phyloP scores from a whole-genome alignment of 2,888 invertebrate species.

The Heterodera filipjevi region DNA sequence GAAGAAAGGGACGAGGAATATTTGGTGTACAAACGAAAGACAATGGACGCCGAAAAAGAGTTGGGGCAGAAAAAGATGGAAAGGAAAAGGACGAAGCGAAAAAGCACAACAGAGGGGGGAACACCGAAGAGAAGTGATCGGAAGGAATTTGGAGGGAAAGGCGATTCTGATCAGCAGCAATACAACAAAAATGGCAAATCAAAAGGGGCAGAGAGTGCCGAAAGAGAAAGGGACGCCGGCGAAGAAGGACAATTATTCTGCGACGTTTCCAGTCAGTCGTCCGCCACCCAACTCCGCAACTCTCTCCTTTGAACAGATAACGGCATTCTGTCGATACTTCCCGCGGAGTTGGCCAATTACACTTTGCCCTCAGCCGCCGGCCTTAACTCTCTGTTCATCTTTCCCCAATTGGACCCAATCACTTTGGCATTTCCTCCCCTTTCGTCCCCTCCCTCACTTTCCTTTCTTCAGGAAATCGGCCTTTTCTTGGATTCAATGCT shows the following conservation, averaged over 20 bases:
- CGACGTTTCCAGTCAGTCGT: slow-evolving; percentile 17
- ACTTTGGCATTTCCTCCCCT: slow-evolving; percentile 64
- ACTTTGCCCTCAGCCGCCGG: slow-evolving; percentile 60
- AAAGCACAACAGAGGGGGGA: neutral
- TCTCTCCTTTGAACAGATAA: neutral
- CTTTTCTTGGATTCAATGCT: slow-evolving; percentile 63
- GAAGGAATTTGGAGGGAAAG: neutral
- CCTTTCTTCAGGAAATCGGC: slow-evolving; percentile 20
- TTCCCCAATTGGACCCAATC: slow-evolving; percentile 64
- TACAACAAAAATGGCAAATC: neutral
- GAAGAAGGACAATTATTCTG: slow-evolving; percentile 5
- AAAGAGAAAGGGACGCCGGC: neutral
- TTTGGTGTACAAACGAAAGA: slow-evolving; percentile 58
- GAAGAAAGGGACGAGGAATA: slow-evolving; percentile 41
- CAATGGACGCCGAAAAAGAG: slow-evolving; percentile 45
- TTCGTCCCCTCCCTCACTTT: slow-evolving; percentile 55
- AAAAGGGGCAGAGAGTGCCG: slow-evolving; percentile 28
- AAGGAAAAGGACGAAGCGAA: neutral
- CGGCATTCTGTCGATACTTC: neutral
- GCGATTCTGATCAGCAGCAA: slow-evolving; percentile 34
- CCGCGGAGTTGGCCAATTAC: slow-evolving; percentile 51
- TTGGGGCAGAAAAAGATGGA: neutral
- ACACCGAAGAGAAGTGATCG: neutral
- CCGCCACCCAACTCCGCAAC: neutral
- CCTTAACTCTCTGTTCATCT: slow-evolving; percentile 62